Evolutionary conservation across 2,888 invertebrate genomes (phyloP), one percentile per base, ranked within the genome.

Genomic region (Teinopalpus imperialis): DNA sequence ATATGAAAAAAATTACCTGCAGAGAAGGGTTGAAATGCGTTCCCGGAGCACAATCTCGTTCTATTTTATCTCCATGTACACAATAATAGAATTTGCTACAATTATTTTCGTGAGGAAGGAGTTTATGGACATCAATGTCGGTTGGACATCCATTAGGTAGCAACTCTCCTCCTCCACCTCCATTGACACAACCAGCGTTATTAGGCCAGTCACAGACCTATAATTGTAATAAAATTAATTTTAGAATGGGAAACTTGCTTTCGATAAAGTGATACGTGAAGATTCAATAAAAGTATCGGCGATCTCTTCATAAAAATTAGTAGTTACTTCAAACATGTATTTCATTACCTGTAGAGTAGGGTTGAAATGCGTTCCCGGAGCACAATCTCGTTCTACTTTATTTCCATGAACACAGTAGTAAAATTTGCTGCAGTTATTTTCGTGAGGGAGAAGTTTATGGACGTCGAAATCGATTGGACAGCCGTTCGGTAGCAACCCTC

Each of bases 71-170:
- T 1, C 73, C 74, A n/a, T 51, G 46, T 0, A 60, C 56, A 36
- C 74, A 74, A 9, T 64, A 58, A 48, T 74, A 74, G 60, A 66
- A 73, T 13, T 57, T 59, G 14, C 44, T 43, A 43, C 74, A 74
- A 5, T 69, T 50, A 0, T 35, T 51, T 39, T 63, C 62, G 31
- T 74, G 71, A 0, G 73, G 71, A 2, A 74, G 31, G 0, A 70
- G 51, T 2, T 51, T 46, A 12, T 72, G 62, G 2, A 64, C 40
- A 4, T 52, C 13, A 32, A 54, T 61, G 43, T 65, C 55, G 14
- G 59, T 52, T 0, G 71, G 70, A 21, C 71, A 70, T 0, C 66
- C 67, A 35, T 68, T 69, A 0, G 57, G 53, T 2, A 63, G 44
- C 8, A 36, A 13, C 1, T n/a, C 23, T 1, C 21, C 26, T 31